Base-by-base conservation (phyloP, 1,140 invertebrate species). In the Brachionus calyciflorus region DNA sequence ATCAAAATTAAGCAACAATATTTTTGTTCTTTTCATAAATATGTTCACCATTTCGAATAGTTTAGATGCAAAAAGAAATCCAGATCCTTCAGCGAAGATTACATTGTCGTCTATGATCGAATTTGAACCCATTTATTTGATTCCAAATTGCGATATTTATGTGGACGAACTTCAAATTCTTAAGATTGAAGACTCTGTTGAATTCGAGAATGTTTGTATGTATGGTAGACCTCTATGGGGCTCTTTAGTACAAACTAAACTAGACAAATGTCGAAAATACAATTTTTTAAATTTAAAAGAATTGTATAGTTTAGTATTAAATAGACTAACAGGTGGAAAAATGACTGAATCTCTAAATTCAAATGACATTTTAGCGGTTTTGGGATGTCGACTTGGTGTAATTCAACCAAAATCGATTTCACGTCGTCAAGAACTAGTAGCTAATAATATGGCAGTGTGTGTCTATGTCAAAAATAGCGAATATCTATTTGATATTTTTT, bases 131-230 rank as follows among this genome's bases (percentile, higher is more conserved):
- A 57, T 57, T 14, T 57, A 57, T 30, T 30, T 57, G 2, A 9
- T 57, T 9, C 53, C 53, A 12, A 57, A 57, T 57, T 57, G 53
- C 26, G 53, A 57, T 57, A 14, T 57, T 7, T 57, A 4, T 30
- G 24, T 17, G 5, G n/a, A 57, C 12, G 9, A 57, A 14, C 1
- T 6, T 33, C 3, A 1, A 30, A 57, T 57, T 30, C 7, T 5
- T 14, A 57, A 3, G 3, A 57, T 57, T 7, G 24, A 57, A 2
- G 53, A 57, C 14, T 30, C 53, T 1, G 26, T 57, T 30, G 30
- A 57, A 57, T 57, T 57, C 17, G 53, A 57, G 30, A 57, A 57
- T 33, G 14, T 57, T 6, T 57, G 26, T 9, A 57, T 30, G 28
- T 57, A 14, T 14, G 53, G 53, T 57, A 28, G 53, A 57, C 26